phyloP scores from a whole-genome alignment of 1,140 invertebrate genomes.

The Onthophagus taurus region DNA sequence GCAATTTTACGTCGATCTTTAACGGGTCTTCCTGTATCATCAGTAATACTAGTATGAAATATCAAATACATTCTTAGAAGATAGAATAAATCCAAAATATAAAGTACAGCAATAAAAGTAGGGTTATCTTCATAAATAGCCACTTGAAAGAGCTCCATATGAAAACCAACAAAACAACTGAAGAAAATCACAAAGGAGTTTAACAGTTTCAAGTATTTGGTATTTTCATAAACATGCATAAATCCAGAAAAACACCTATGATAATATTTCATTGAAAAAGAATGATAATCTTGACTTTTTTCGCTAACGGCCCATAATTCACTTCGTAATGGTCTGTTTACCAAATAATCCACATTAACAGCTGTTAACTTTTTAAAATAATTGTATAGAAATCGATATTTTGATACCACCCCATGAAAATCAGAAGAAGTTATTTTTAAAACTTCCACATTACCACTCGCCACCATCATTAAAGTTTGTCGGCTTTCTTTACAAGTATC shows the following conservation, averaged over 20 bases:
- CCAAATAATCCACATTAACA: slow-evolving; percentile 17
- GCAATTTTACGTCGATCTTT: slow-evolving; percentile 9
- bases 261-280: no score
- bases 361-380: slow-evolving; percentile 6
- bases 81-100: slow-evolving; percentile 10
- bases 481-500: slow-evolving; percentile 13
- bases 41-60: slow-evolving; percentile 14
- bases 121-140: neutral
- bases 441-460: slow-evolving; percentile 17
- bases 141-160: neutral
- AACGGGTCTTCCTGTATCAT: slow-evolving; percentile 16
- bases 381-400: slow-evolving; percentile 9
- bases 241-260: neutral
- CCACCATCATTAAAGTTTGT: slow-evolving; percentile 21
- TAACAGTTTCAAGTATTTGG: neutral
- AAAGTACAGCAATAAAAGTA: neutral
- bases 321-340: no score
- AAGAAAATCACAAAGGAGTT: neutral
- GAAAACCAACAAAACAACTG: neutral
- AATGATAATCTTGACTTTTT: no score
- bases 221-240: neutral
- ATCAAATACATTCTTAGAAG: slow-evolving; percentile 13
- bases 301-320: no score
- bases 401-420: slow-evolving; percentile 14
- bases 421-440: slow-evolving; percentile 10